These are phyloP conservation scores for Andricus curvator DNA, from an alignment of 2,888 invertebrate genomes.

Conservation along the genomic window DNA sequence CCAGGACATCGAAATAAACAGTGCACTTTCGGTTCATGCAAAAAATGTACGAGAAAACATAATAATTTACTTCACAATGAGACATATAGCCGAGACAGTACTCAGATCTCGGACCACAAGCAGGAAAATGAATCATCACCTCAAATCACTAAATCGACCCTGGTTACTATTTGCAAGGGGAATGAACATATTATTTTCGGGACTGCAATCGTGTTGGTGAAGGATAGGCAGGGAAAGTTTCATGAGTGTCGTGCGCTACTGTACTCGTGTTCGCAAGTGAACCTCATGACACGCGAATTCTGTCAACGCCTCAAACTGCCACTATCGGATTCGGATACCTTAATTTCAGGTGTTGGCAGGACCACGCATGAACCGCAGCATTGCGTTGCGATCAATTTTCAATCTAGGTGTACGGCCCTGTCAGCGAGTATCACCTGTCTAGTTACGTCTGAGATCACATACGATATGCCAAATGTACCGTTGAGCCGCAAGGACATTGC, in stretches of 20 bases:
- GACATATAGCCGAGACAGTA: background rate
- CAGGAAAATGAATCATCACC: too few relatives aligned
- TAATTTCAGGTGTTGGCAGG: background rate
- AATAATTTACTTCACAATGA: slow-evolving; percentile 7
- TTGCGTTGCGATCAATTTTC: background rate
- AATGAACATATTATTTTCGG: background rate
- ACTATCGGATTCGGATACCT: too few relatives aligned
- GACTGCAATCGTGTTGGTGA: background rate
- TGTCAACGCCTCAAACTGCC: too few relatives aligned
- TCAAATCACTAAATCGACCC: too few relatives aligned
- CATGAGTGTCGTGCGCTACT: background rate
- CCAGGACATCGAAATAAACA: slow-evolving; percentile 36
- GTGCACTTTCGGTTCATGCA: background rate
- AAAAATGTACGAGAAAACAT: slow-evolving; percentile 7
- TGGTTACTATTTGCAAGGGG: too few relatives aligned
- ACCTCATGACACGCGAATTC: too few relatives aligned
- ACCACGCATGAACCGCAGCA: background rate
- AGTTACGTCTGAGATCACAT: background rate
- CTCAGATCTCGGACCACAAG: too few relatives aligned
- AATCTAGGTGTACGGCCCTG: background rate
- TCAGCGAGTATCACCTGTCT: background rate
- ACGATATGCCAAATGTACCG: background rate
- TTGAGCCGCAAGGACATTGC: too few relatives aligned
- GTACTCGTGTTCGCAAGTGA: background rate
- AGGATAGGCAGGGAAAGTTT: background rate